Evolutionary conservation across 2,797 vertebrate species (phyloP), one percentile per base, ranked within the genome.

Genomic region (Thaleichthys pacificus): DNA sequence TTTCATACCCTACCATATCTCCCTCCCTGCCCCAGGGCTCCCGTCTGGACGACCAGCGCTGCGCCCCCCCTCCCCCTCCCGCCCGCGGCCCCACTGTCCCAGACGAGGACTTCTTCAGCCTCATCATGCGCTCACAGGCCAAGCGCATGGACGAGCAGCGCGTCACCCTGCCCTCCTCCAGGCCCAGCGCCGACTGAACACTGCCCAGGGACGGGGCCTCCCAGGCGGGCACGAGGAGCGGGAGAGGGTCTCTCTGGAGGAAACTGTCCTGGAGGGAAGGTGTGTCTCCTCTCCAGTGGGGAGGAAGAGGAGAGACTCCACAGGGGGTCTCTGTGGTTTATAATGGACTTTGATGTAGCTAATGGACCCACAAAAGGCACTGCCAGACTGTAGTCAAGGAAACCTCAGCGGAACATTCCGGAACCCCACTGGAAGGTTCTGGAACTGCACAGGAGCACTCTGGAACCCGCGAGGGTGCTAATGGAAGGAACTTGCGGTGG

Each of bases 111-210:
- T 99, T 99, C 82, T 97, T 99, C 85, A 98, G 96, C 88, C 95
- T 99, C 84, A 98, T 99, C 87, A 90, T 98, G 89, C 95, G 95
- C 72, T 97, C 97, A 0, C 97, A 99, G 90, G 97, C 95, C 0
- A 99, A 98, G 80, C 92, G 97, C 69, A 97, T 98, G 95, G 97
- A 99, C 57, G 98, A 99, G 79, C 98, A 99, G 68, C 94, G 98
- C 51, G 96, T 97, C 70, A 92, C 94, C 0, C 80, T 99, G 81
- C 96, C 96, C 4, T 91, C 92, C 15, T 64, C 82, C 74, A 87
- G 83, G 71, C 76, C 83, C 19, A 83, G 47, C 67, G 82, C 87
- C 28, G 88, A 71, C 82, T 94, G 65, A 93, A 82, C 66, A 72
- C 70, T 2, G 47, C 47, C 61, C 47, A 28, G 35, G 63, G n/a